Evolutionary conservation across 2,113 vertebrate genomes (phyloP).

Genomic region (Mystacornis crossleyi): DNA sequence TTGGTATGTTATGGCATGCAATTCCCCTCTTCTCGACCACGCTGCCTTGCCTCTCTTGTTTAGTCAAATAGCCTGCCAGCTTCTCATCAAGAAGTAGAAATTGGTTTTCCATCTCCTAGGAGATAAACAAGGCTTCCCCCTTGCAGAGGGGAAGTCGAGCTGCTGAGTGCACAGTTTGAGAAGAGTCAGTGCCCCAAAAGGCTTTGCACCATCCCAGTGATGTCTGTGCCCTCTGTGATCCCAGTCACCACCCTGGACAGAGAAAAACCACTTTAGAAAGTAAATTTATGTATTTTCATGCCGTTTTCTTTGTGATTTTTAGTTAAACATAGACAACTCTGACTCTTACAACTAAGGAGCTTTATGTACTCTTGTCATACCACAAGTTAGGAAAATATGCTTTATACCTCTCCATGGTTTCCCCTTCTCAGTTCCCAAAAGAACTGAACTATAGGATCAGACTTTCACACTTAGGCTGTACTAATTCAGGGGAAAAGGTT

Average conservation of each 20-base stretch:
- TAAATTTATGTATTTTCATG: background rate
- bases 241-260: background rate
- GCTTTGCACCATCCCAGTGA: background rate
- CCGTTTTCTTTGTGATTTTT: background rate
- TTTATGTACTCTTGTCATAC: background rate
- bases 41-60: constrained; percentile 31
- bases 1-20: constrained; percentile 47
- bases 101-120: constrained; percentile 51
- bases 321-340: background rate
- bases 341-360: background rate
- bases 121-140: constrained; percentile 53
- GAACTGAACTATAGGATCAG: background rate
- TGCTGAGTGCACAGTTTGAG: background rate
- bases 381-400: background rate
- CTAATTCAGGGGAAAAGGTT: background rate
- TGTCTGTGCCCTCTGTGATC: background rate
- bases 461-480: background rate
- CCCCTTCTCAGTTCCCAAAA: background rate
- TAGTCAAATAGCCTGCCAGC: constrained; percentile 61
- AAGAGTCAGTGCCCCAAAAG: background rate
- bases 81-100: constrained; percentile 67
- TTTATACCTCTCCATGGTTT: background rate
- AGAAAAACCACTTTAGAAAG: background rate
- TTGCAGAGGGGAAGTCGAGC: constrained; percentile 15
- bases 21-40: constrained; percentile 49